These are phyloP conservation scores for Dendrocopos noguchii DNA, from an alignment of 2,113 vertebrate species.

Conservation along the genomic window DNA sequence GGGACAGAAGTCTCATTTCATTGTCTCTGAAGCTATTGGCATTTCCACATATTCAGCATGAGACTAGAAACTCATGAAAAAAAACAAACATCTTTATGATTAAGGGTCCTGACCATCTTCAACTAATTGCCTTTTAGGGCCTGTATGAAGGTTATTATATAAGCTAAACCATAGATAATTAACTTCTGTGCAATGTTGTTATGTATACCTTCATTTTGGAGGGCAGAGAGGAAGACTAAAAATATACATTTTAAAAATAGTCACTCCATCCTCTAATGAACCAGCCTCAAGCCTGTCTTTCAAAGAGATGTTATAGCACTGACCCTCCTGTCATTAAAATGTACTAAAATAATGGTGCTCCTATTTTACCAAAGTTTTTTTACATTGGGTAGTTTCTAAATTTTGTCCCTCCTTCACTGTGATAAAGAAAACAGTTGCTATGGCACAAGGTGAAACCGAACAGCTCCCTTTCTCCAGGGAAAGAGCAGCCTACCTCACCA, in stretches of 20 bases:
- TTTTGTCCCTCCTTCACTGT: background rate
- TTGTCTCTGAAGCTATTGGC: background rate
- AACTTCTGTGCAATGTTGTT: background rate
- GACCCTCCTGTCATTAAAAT: background rate
- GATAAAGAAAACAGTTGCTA: background rate
- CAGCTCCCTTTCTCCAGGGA: background rate
- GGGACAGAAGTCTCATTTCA: background rate
- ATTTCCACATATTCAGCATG: background rate
- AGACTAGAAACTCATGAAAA: background rate
- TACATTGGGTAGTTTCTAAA: background rate
- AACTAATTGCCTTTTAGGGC: background rate
- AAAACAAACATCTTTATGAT: background rate
- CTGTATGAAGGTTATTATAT: background rate
- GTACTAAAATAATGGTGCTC: background rate
- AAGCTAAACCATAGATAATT: background rate
- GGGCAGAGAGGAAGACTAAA: background rate
- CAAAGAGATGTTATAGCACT: background rate
- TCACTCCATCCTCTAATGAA: background rate
- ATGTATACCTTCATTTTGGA: background rate
- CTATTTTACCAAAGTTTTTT: background rate
- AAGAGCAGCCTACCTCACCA: background rate
- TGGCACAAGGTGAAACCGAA: background rate
- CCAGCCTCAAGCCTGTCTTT: background rate
- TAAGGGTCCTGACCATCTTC: background rate
- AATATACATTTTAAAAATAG: fast-evolving